Conservation (phyloP, 1,140 invertebrate species). For the Drosophila setifemur region DNA sequence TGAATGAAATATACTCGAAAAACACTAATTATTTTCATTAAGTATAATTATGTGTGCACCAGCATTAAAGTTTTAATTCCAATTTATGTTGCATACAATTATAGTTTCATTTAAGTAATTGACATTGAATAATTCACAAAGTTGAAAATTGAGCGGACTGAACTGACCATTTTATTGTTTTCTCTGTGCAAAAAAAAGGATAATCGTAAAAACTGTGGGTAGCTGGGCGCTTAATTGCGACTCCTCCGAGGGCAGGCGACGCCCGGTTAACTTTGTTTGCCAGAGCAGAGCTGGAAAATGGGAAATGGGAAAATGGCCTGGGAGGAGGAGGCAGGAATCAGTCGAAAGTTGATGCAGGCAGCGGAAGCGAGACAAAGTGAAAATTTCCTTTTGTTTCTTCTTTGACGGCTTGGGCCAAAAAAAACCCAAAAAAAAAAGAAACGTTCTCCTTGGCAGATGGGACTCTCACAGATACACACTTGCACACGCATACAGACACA, state of each 20-base stretch:
- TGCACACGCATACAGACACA: background rate
- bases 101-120: background rate
- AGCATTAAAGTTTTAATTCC: too few species aligned
- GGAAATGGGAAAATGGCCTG: background rate
- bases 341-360: conserved; percentile 20
- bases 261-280: conserved; percentile 39
- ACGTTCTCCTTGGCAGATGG: conserved; percentile 1
- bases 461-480: background rate
- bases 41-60: too few species aligned
- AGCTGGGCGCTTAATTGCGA: conserved; percentile 26
- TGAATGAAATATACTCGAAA: too few species aligned
- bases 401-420: background rate
- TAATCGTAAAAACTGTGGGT: conserved; percentile 5
- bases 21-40: too few species aligned
- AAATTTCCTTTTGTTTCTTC: conserved; percentile 55
- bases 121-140: too few species aligned
- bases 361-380: conserved; percentile 60
- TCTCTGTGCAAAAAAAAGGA: background rate
- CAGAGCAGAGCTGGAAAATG: conserved; percentile 19
- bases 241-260: background rate
- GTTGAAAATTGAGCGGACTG: background rate
- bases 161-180: background rate
- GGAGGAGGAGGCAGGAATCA: background rate
- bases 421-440: conserved; percentile 14
- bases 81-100: too few species aligned